Conservation (phyloP, 2,888 invertebrate species). For the Pegoplata infirma region DNA sequence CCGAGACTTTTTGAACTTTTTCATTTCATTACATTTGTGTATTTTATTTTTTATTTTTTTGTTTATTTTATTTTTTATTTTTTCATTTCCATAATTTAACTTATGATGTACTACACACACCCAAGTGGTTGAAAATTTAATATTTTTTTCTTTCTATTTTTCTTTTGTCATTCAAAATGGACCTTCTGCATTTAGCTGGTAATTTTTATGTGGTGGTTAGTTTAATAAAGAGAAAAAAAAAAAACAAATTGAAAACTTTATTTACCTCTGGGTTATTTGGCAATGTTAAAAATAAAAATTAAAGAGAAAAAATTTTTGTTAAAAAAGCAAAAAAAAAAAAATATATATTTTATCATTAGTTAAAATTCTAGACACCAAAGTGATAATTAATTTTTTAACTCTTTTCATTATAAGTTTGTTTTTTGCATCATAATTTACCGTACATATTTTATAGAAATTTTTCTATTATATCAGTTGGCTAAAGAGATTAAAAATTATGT, state of each 20-base stretch:
- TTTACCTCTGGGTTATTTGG: conserved; percentile 43
- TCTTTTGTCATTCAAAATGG: conserved; percentile 46
- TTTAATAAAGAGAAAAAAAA: conserved; percentile 13
- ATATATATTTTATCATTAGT: conserved; percentile 54
- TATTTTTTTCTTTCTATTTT: conserved; percentile 30
- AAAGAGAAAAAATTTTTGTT: conserved; percentile 29
- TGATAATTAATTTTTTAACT: conserved; percentile 57
- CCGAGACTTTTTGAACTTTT: conserved; percentile 36
- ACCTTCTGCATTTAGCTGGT: conserved; percentile 33
- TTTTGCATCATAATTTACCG: not conserved
- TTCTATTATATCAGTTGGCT: too few relatives aligned
- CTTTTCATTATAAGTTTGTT: conserved; percentile 4
- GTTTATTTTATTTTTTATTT: not conserved
- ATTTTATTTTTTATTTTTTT: conserved; percentile 20
- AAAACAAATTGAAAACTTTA: conserved; percentile 39
- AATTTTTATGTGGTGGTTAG: conserved; percentile 24
- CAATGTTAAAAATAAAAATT: conserved; percentile 12
- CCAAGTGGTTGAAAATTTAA: conserved; percentile 41
- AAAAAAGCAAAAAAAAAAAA: conserved; percentile 23
- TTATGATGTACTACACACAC: conserved; percentile 48
- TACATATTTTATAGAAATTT: not conserved
- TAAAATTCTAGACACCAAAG: conserved; percentile 46
- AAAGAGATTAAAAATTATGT: too few relatives aligned
- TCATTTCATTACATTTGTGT: conserved; percentile 27
- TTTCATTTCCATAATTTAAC: conserved; percentile 53